These are phyloP conservation scores for Labroides dimidiatus DNA, from an alignment of 2,797 vertebrate species.

Conservation along the genomic window DNA sequence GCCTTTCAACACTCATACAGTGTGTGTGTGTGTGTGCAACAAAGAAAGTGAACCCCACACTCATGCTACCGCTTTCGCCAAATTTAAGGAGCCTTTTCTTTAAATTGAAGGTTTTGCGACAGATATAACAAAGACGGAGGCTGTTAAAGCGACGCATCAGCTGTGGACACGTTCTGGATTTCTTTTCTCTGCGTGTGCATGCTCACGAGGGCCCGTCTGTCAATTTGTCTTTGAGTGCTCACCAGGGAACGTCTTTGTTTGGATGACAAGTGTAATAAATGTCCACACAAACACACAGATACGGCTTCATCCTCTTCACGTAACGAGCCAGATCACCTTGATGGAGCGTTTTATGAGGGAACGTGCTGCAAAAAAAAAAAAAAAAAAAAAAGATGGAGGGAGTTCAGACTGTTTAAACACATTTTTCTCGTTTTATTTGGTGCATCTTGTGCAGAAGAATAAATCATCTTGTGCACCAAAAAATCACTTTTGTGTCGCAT, in stretches of 20 bases:
- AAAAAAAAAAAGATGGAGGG: not conserved
- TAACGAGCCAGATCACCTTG: slow-evolving; percentile 72
- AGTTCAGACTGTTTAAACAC: too few species aligned
- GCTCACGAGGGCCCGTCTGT: slow-evolving; percentile 25
- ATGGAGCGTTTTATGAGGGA: slow-evolving; percentile 69
- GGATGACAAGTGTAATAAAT: slow-evolving; percentile 76
- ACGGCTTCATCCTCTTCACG: slow-evolving; percentile 23
- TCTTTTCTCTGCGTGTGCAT: slow-evolving; percentile 34
- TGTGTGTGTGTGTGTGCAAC: slow-evolving; percentile 49
- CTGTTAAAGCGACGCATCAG: not conserved
- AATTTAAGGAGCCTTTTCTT: slow-evolving; percentile 36
- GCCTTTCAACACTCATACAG: slow-evolving; percentile 59
- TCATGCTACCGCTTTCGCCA: slow-evolving; percentile 32
- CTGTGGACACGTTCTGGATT: not conserved
- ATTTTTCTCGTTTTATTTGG: too few species aligned
- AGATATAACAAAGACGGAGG: slow-evolving; percentile 6
- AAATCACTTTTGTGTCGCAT: too few species aligned
- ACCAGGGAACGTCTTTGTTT: slow-evolving; percentile 79
- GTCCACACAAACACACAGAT: slow-evolving; percentile 1
- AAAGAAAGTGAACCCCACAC: slow-evolving; percentile 47
- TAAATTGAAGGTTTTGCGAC: slow-evolving; percentile 22
- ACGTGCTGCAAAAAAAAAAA: not conserved
- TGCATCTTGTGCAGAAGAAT: too few species aligned
- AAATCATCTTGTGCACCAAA: too few species aligned
- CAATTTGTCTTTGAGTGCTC: slow-evolving; percentile 52